Evolutionary conservation across 37 sponge, comb jelly and placozoan species (phyloP).

Genomic region (Bolinopsis microptera): DNA sequence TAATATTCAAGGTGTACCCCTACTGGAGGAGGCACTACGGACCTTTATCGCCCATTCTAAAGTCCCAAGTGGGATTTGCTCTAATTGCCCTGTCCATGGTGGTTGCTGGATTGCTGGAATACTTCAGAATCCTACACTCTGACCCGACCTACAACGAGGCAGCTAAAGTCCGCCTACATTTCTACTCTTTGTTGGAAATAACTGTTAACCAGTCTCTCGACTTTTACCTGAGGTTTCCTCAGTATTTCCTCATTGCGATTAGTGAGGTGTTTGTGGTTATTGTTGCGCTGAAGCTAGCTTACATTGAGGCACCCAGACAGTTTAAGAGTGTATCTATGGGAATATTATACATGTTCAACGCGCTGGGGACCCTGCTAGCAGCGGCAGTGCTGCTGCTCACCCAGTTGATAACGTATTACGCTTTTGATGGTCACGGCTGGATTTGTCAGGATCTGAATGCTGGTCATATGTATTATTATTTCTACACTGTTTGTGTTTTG

Average conservation of each 20-base stretch:
- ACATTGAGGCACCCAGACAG: background rate
- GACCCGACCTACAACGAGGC: background rate
- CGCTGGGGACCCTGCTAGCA: background rate
- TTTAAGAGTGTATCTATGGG: constrained; percentile 16
- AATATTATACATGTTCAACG: constrained; percentile 18
- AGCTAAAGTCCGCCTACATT: background rate
- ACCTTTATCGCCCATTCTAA: background rate
- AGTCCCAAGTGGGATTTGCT: background rate
- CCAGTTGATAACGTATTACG: background rate
- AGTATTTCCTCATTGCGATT: background rate
- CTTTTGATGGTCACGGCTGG: background rate
- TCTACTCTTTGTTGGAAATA: background rate
- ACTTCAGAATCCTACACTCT: background rate
- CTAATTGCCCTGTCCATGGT: background rate
- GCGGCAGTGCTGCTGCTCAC: background rate
- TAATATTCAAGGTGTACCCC: background rate
- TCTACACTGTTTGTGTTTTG: background rate
- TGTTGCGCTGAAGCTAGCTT: background rate
- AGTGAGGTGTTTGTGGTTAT: constrained; percentile 22
- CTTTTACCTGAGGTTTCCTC: constrained; percentile 4
- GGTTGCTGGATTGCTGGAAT: background rate
- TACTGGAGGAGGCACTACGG: background rate
- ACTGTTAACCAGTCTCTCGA: constrained; percentile 10
- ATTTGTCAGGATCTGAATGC: constrained; percentile 22
- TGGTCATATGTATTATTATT: background rate